Evolutionary conservation across 1,140 invertebrate species (phyloP).

Genomic region (Drosophila truncata): DNA sequence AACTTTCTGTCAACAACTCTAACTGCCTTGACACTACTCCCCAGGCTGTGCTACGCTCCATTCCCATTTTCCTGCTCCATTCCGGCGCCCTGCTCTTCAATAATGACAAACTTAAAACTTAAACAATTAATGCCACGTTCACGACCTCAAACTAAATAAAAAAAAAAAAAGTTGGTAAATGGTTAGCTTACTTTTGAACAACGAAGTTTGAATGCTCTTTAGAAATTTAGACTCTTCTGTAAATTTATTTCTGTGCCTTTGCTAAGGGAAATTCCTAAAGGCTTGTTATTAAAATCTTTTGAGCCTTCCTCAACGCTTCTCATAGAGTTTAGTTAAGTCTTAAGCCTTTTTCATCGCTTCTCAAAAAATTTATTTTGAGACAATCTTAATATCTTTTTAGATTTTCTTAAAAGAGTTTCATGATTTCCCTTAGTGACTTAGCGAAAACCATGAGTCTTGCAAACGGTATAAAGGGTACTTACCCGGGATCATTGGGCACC

Average conservation of each 20-base stretch:
- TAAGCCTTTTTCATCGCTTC: neutral
- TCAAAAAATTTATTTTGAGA: neutral
- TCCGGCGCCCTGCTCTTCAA: conserved; percentile 37
- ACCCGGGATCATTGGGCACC: conserved; percentile 96
- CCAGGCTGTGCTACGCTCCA: neutral
- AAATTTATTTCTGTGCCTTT: neutral
- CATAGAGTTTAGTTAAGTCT: neutral
- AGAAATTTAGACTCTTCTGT: too few relatives aligned
- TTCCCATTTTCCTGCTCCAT: conserved; percentile 1
- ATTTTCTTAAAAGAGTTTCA: neutral
- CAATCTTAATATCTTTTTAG: neutral
- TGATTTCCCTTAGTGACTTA: neutral
- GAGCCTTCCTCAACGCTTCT: neutral
- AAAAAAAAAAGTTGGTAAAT: conserved; percentile 19
- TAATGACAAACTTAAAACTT: conserved; percentile 72
- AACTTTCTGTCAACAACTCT: conserved; percentile 76
- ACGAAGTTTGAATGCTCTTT: conserved; percentile 20
- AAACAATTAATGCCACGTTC: conserved; percentile 70
- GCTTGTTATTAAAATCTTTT: neutral
- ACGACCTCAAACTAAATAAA: conserved; percentile 46
- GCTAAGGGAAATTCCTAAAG: neutral
- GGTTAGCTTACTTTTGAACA: conserved; percentile 9
- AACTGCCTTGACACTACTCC: conserved; percentile 49
- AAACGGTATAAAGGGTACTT: conserved; percentile 85
- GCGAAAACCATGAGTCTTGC: neutral